Evolutionary conservation across 2,113 vertebrate species (phyloP).

Genomic region (Ptychochromis oligacanthus): DNA sequence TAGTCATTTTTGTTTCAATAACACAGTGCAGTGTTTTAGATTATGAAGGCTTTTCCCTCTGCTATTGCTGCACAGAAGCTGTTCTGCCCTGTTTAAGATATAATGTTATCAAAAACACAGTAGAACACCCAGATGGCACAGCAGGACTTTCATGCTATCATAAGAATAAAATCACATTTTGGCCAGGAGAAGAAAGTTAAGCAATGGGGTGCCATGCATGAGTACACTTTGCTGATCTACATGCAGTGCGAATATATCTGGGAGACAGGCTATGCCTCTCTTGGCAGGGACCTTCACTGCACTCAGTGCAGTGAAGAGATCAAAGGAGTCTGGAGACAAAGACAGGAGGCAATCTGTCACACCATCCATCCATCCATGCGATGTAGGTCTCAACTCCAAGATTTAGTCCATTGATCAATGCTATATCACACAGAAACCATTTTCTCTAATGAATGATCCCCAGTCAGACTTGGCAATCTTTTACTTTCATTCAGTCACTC

Average conservation of each 20-base stretch:
- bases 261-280: constrained; percentile 20
- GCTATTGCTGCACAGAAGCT: not conserved
- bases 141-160: constrained; percentile 22
- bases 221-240: constrained; percentile 22
- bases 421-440: constrained; percentile 13
- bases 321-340: constrained; percentile 57
- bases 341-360: constrained; percentile 60
- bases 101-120: not conserved
- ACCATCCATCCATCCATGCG: constrained; percentile 49
- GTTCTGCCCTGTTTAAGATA: not conserved
- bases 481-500: constrained; percentile 3
- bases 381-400: constrained; percentile 16
- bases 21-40: not conserved
- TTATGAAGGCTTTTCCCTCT: not conserved
- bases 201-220: not conserved
- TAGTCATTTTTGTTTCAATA: not conserved
- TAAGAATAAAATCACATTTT: constrained; percentile 48
- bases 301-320: constrained; percentile 51
- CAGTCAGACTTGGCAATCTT: constrained; percentile 11
- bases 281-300: constrained; percentile 34
- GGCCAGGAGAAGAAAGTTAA: constrained; percentile 14
- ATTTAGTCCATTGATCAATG: constrained; percentile 15
- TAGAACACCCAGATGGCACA: not conserved
- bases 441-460: constrained; percentile 22
- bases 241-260: constrained; percentile 32